phyloP scores from a whole-genome alignment of 2,113 vertebrate species.

The Alaudala cheleensis region DNA sequence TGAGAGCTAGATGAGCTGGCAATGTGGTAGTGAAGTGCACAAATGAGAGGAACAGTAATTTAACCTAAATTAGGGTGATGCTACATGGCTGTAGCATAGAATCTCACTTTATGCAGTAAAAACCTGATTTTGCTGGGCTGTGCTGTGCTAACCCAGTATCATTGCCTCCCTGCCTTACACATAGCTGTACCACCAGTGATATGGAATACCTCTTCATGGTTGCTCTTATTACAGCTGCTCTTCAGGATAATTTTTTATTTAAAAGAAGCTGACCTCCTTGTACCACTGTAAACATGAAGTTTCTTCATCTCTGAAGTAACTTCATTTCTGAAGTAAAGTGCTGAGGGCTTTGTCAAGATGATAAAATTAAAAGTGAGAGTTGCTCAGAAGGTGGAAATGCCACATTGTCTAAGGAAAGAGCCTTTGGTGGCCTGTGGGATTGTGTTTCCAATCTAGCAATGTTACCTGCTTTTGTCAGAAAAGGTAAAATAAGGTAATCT shows the following conservation, averaged over 20 bases:
- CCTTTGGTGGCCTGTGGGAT: neutral
- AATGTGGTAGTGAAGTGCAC: neutral
- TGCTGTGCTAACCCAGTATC: neutral
- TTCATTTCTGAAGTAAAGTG: neutral
- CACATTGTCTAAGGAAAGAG: neutral
- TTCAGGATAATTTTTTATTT: neutral
- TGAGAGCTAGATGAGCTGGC: neutral
- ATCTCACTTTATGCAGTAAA: neutral
- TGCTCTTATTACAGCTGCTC: neutral
- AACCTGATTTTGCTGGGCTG: neutral
- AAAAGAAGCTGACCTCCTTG: neutral
- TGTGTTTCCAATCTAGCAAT: neutral
- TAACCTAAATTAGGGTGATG: neutral
- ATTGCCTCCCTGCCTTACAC: neutral
- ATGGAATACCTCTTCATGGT: neutral
- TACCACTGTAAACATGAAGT: neutral
- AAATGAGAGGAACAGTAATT: neutral
- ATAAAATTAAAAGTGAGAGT: neutral
- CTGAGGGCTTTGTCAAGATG: neutral
- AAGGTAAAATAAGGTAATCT: conserved; percentile 4
- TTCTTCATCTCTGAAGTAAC: neutral
- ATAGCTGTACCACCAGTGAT: neutral
- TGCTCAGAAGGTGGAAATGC: neutral
- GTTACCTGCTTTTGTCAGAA: neutral
- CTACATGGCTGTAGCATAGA: neutral